Conservation (phyloP, 2,888 invertebrate species). For the Callimorpha dominula region DNA sequence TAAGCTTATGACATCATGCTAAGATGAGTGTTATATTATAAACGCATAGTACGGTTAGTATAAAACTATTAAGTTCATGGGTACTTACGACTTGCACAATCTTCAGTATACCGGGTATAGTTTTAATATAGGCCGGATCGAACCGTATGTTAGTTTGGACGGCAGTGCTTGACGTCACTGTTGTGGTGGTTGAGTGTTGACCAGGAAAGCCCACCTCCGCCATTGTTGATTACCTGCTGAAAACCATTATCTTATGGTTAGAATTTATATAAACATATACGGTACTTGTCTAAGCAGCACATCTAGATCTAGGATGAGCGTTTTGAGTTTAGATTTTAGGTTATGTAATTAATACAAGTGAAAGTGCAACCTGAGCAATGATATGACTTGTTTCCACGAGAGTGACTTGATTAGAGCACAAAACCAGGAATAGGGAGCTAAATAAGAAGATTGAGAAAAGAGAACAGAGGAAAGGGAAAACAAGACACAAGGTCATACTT, state of each 20-base stretch:
- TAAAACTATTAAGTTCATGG: neutral
- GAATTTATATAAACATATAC: neutral
- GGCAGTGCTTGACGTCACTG: conserved; percentile 88
- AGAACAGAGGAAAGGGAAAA: too few relatives aligned
- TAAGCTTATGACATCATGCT: neutral
- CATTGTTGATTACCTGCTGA: conserved; percentile 66
- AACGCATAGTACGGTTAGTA: too few relatives aligned
- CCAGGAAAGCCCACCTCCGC: conserved; percentile 90
- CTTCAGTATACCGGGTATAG: conserved; percentile 92
- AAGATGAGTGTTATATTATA: too few relatives aligned
- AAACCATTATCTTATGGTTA: neutral
- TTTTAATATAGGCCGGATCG: conserved; percentile 90
- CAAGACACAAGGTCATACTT: too few relatives aligned
- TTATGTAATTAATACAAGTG: too few relatives aligned
- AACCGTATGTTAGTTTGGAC: conserved; percentile 92
- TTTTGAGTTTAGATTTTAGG: neutral
- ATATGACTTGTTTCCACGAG: too few relatives aligned
- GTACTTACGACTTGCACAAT: conserved; percentile 90
- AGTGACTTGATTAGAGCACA: too few relatives aligned
- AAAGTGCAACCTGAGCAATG: too few relatives aligned
- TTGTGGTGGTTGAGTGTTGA: conserved; percentile 91
- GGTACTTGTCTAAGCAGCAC: neutral
- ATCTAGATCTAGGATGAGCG: neutral
- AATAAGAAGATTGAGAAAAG: too few relatives aligned
- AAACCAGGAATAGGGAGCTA: too few relatives aligned